A percentile compares a stretch with the other conserved stretches of the same genome.
These are phyloP conservation scores for Scolanthus callimorphus DNA, from an alignment of 92 coral and sea anemone species.

Conservation along the genomic window DNA sequence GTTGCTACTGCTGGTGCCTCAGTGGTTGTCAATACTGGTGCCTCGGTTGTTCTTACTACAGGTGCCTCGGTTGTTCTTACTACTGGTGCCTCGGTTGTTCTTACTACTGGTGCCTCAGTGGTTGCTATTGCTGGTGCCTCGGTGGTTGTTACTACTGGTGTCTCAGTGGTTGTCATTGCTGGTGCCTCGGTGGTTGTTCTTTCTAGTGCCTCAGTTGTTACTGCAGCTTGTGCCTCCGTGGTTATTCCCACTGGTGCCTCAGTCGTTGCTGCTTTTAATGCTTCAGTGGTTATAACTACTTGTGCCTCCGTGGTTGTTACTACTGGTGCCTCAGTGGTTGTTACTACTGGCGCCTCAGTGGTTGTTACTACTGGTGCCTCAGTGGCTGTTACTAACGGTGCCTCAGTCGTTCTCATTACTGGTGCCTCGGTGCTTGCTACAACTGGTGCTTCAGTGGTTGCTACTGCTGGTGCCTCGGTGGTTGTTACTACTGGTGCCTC, in stretches of 20 bases:
- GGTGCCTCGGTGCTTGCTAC: too few species aligned
- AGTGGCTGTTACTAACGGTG: too few species aligned
- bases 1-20: background rate
- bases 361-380: too few species aligned
- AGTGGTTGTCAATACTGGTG: background rate
- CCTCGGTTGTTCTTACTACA: too few species aligned
- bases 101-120: conserved; percentile 1
- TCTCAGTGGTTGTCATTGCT: background rate
- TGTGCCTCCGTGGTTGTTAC: too few species aligned
- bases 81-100: background rate
- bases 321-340: too few species aligned
- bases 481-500: background rate
- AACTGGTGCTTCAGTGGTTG: too few species aligned
- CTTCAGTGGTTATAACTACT: background rate
- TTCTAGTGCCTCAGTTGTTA: background rate
- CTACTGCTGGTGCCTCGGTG: too few species aligned
- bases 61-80: background rate
- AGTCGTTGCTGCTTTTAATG: too few species aligned
- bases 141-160: background rate
- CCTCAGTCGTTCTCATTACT: too few species aligned
- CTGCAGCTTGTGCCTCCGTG: background rate
- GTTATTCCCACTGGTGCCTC: too few species aligned
- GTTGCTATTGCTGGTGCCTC: background rate
- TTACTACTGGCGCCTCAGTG: too few species aligned
- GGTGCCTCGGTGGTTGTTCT: background rate